phyloP scores from a whole-genome alignment of 2,888 invertebrate genomes.

The Ariolimax columbianus region DNA sequence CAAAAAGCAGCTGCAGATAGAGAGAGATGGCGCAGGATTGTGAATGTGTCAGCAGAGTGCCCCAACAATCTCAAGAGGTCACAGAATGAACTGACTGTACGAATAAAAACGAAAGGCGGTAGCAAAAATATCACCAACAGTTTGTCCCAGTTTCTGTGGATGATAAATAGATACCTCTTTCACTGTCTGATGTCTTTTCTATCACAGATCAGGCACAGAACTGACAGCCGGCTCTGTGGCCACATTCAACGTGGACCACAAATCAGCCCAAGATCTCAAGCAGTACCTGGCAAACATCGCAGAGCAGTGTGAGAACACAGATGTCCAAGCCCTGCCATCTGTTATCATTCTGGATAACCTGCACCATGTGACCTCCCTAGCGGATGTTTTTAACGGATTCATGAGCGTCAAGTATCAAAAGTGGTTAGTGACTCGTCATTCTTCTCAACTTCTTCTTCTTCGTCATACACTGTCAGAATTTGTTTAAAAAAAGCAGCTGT shows the following conservation, averaged over 20 bases:
- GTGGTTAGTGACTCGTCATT: constrained; percentile 79
- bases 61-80: no score
- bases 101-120: no score
- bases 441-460: not conserved
- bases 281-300: constrained; percentile 95
- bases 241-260: constrained; percentile 96
- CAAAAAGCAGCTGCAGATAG: no score
- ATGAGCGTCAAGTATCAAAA: constrained; percentile 87
- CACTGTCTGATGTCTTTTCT: not conserved
- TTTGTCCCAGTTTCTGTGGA: not conserved
- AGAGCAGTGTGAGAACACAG: constrained; percentile 88
- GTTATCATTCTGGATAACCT: constrained; percentile 97
- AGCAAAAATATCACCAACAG: no score
- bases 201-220: constrained; percentile 88
- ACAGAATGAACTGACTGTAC: no score
- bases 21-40: no score
- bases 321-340: constrained; percentile 88
- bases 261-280: constrained; percentile 93
- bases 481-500: no score
- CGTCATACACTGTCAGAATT: no score
- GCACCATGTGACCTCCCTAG: constrained; percentile 92
- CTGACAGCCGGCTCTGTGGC: constrained; percentile 93
- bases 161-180: not conserved
- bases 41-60: no score
- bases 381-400: constrained; percentile 87